Evolutionary conservation across 2,888 invertebrate genomes (phyloP).

Genomic region (Hoplodrina ambigua): DNA sequence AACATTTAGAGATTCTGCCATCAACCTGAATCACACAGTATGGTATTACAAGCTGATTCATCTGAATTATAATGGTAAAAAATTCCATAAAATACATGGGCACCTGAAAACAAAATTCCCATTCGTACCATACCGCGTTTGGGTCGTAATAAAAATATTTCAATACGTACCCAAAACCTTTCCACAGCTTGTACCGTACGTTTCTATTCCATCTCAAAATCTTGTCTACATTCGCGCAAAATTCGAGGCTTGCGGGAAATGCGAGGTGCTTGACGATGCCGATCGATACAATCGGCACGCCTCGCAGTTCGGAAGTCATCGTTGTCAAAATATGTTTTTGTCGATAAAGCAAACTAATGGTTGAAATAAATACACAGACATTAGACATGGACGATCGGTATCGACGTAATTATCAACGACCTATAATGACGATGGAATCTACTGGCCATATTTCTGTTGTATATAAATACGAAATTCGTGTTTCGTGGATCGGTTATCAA

Average conservation of each 20-base stretch:
- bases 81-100: neutral
- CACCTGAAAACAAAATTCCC: neutral
- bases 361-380: slow-evolving; percentile 32
- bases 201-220: slow-evolving; percentile 49
- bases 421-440: slow-evolving; percentile 43
- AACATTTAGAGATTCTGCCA: neutral
- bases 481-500: slow-evolving; percentile 8
- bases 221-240: slow-evolving; percentile 51
- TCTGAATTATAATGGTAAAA: neutral
- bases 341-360: slow-evolving; percentile 46
- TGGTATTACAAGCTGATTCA: neutral
- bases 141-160: slow-evolving; percentile 18
- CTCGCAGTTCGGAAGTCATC: slow-evolving; percentile 57
- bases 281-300: slow-evolving; percentile 61
- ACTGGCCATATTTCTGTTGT: slow-evolving; percentile 26
- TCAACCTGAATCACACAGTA: neutral
- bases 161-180: slow-evolving; percentile 21
- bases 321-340: slow-evolving; percentile 55
- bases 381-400: slow-evolving; percentile 38
- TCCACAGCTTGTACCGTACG: slow-evolving; percentile 19
- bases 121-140: slow-evolving; percentile 2
- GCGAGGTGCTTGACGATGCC: slow-evolving; percentile 38
- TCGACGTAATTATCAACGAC: slow-evolving; percentile 40
- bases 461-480: slow-evolving; percentile 10
- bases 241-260: slow-evolving; percentile 46